phyloP scores from a whole-genome alignment of 2,797 vertebrate genomes.

The Cichlasoma orientale region DNA sequence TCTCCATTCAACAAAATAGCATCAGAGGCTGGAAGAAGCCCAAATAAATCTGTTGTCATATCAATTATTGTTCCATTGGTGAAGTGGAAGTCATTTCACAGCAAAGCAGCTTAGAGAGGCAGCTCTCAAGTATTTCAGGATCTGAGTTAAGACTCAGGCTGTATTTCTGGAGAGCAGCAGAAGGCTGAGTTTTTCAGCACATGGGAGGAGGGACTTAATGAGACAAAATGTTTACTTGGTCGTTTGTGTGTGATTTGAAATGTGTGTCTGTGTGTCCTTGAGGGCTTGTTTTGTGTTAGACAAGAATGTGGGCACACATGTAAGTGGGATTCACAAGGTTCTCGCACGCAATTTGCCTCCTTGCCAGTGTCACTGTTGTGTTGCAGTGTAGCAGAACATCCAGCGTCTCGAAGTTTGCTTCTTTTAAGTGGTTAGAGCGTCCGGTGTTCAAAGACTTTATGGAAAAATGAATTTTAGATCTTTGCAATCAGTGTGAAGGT shows the following conservation, averaged over 20 bases:
- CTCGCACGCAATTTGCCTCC: constrained; percentile 40
- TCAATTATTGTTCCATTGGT: constrained; percentile 82
- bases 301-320: constrained; percentile 21
- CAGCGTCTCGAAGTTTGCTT: background rate
- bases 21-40: constrained; percentile 55
- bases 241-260: constrained; percentile 47
- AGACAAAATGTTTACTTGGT: constrained; percentile 48
- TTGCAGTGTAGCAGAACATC: constrained; percentile 8
- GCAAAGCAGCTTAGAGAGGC: constrained; percentile 81
- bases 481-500: background rate
- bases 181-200: constrained; percentile 30
- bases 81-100: constrained; percentile 80
- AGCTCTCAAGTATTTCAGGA: constrained; percentile 75
- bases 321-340: constrained; percentile 40
- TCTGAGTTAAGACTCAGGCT: constrained; percentile 71
- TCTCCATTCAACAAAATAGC: constrained; percentile 51
- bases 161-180: constrained; percentile 71
- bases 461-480: background rate
- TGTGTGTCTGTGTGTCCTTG: constrained; percentile 41
- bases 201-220: constrained; percentile 65
- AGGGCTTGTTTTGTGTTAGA: constrained; percentile 22
- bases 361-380: background rate
- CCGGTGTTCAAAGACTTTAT: background rate
- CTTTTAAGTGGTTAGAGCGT: background rate
- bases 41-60: constrained; percentile 83